Evolutionary conservation across 2,113 vertebrate genomes (phyloP).

Genomic region (Oreocharis arfaki): DNA sequence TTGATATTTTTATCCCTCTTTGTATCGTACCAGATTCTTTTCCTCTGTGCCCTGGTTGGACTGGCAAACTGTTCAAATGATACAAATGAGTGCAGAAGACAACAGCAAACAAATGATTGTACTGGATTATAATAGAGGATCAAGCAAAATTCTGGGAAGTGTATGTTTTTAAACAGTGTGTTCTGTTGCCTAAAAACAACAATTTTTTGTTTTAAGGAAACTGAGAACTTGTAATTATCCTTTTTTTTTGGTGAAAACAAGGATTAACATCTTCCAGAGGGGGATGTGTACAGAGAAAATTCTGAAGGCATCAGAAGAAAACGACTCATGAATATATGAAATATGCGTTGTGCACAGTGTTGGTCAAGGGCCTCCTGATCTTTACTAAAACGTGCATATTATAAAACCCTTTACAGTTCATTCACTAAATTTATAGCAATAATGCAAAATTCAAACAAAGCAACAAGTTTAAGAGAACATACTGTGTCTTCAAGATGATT

Average conservation of each 20-base stretch:
- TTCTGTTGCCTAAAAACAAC: neutral
- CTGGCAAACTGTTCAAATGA: neutral
- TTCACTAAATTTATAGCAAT: neutral
- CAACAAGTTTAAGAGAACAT: neutral
- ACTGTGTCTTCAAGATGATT: neutral
- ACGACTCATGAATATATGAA: neutral
- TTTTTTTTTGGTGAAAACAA: neutral
- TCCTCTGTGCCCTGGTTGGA: neutral
- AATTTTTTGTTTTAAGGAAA: neutral
- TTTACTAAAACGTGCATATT: neutral
- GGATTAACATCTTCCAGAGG: neutral
- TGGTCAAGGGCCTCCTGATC: neutral
- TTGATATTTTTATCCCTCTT: neutral
- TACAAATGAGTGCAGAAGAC: neutral
- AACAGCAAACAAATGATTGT: neutral
- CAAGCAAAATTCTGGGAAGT: neutral
- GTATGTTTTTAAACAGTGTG: neutral
- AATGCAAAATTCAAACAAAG: neutral
- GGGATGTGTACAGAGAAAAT: neutral
- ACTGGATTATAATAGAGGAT: neutral
- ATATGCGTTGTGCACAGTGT: accelerated
- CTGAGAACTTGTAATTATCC: neutral
- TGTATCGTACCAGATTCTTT: neutral
- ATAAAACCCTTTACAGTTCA: neutral
- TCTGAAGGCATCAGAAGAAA: neutral